phyloP scores from a whole-genome alignment of 2,113 vertebrate species.

The Ceyx cyanopectus region DNA sequence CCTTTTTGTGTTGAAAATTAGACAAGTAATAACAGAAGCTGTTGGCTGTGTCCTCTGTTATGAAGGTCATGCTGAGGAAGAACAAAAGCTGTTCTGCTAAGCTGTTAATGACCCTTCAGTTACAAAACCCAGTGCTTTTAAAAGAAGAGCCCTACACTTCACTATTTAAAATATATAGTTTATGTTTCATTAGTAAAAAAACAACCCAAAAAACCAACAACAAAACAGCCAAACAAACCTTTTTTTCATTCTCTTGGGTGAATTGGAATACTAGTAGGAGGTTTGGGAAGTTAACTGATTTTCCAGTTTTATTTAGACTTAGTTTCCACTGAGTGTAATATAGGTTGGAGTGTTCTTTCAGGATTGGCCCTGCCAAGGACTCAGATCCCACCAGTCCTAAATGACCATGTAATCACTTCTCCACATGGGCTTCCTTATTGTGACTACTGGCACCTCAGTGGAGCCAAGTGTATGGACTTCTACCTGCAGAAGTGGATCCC shows the following conservation, averaged over 20 bases:
- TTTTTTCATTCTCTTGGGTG: background rate
- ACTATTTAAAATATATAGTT: background rate
- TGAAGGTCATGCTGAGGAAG: background rate
- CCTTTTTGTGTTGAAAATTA: background rate
- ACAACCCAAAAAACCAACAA: background rate
- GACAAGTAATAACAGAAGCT: background rate
- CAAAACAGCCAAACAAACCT: background rate
- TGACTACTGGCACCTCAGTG: background rate
- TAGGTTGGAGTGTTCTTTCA: background rate
- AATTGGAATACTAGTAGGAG: background rate
- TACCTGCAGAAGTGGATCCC: background rate
- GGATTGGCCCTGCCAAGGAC: background rate
- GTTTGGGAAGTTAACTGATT: background rate
- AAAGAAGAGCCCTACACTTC: background rate
- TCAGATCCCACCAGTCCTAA: background rate
- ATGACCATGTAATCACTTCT: background rate
- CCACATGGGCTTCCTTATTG: background rate
- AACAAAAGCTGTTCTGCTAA: conserved; percentile 8
- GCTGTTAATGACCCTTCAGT: background rate
- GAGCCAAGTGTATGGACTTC: background rate
- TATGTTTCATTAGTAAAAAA: background rate
- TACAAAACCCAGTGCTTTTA: background rate
- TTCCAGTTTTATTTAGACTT: background rate
- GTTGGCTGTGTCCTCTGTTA: background rate
- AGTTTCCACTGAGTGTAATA: background rate